Base-by-base conservation (phyloP, 2,113 vertebrate species). In the Archocentrus centrarchus region DNA sequence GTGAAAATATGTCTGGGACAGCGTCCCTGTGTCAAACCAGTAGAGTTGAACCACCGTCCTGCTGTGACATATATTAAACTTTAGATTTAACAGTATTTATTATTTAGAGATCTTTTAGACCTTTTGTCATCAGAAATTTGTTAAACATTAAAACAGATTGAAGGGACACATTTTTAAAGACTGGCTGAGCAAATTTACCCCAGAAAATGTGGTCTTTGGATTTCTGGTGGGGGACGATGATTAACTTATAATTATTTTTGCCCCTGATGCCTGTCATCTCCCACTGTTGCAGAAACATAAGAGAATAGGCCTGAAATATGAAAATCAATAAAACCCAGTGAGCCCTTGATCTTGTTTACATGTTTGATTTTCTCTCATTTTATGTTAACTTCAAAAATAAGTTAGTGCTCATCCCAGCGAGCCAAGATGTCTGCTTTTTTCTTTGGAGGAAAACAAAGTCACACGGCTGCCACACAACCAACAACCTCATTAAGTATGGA, bases 401-500 rank as follows among this genome's bases (percentile, higher is more conserved):
- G 14, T 79, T 53, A 57, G 15, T 44, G 41, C 50, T 53, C 59
- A 64, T 6, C 8, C 5, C 55, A 5, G 15, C 7, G 9, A 35
- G 68, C 17, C 47, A 35, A 18, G 47, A 0, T 0, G 0, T 32
- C 18, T 73, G 47, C 27, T 11, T 32, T 73, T 55, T 0, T 53
- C 68, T 73, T 53, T 32, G 17, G 44, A 59, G 18, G 47, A 55
- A 53, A 55, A 35, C 68, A 35, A 73, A 73, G 68, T 73, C 68
- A 55, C 68, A 30, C n/a, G 27, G 53, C 68, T 53, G 6, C 68
- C 68, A 0, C 20, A 55, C 55, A 60, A 66, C 77, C 81, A 39
- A 18, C 59, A 47, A n/a, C 64, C 57, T 68, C 75, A 63, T 90
- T 77, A 81, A 87, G 83, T 91, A 89, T 89, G 83, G 70, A 84